Evolutionary conservation across 2,888 invertebrate genomes (phyloP).

Genomic region (Prenolepis imparis): DNA sequence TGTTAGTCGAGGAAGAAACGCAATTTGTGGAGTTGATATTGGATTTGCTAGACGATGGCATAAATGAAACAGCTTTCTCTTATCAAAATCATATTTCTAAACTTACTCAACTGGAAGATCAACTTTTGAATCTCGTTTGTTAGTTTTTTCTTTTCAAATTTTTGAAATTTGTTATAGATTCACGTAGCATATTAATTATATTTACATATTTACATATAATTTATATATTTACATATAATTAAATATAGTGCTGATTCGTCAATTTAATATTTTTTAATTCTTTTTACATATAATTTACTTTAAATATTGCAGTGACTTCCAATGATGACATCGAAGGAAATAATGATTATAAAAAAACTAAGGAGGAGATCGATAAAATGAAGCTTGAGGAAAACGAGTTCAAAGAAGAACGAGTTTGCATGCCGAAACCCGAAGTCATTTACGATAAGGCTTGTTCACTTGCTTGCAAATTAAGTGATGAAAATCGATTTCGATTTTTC

Average conservation of each 20-base stretch:
- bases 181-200: neutral
- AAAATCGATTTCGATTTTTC: neutral
- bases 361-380: constrained; percentile 74
- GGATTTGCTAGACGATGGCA: constrained; percentile 74
- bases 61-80: constrained; percentile 75
- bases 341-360: constrained; percentile 53
- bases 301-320: constrained; percentile 46
- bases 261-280: neutral
- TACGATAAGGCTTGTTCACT: constrained; percentile 70
- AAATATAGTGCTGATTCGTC: neutral
- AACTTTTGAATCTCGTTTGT: constrained; percentile 72
- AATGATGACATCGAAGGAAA: constrained; percentile 46
- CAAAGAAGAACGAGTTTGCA: constrained; percentile 73
- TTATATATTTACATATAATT: neutral
- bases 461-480: constrained; percentile 58
- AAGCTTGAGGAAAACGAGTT: constrained; percentile 77
- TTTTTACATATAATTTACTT: neutral
- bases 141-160: constrained; percentile 31
- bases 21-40: constrained; percentile 68
- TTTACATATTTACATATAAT: neutral
- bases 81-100: constrained; percentile 75
- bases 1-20: constrained; percentile 57
- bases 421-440: constrained; percentile 81
- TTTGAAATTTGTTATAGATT: constrained; percentile 18
- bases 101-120: constrained; percentile 77